phyloP scores from a whole-genome alignment of 1,140 invertebrate genomes.

The Capitella teleta region DNA sequence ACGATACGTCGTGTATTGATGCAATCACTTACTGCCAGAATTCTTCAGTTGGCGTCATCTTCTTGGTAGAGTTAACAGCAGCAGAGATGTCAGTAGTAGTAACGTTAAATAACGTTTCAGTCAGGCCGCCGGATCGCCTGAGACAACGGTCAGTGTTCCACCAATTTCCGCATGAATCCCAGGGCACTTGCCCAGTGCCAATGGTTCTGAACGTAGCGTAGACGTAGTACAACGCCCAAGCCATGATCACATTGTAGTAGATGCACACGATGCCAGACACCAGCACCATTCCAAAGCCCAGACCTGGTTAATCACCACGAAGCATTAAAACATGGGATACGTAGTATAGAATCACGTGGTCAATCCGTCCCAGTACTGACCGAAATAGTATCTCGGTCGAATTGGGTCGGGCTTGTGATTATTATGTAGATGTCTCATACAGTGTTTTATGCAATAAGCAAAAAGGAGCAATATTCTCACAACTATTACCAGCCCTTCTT shows the following conservation, averaged over 20 bases:
- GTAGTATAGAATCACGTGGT: no score
- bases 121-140: neutral
- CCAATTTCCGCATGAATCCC: constrained; percentile 41
- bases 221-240: constrained; percentile 39
- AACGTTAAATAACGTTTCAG: neutral
- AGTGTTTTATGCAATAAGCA: no score
- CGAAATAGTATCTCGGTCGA: no score
- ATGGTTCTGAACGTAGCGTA: constrained; percentile 30
- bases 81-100: neutral
- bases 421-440: no score
- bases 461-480: no score
- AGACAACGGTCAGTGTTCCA: constrained; percentile 63
- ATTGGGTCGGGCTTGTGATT: no score
- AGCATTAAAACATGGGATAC: no score
- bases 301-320: no score
- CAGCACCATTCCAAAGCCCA: constrained; percentile 32
- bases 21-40: constrained; percentile 26
- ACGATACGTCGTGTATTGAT: neutral
- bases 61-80: neutral
- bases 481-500: no score
- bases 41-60: constrained; percentile 24
- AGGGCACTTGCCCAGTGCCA: no score
- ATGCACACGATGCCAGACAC: constrained; percentile 51
- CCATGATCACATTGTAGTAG: constrained; percentile 44
- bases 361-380: no score